Conservation (phyloP, 53 echinoderm and acorn worm species). For the Patiria pectinifera region DNA sequence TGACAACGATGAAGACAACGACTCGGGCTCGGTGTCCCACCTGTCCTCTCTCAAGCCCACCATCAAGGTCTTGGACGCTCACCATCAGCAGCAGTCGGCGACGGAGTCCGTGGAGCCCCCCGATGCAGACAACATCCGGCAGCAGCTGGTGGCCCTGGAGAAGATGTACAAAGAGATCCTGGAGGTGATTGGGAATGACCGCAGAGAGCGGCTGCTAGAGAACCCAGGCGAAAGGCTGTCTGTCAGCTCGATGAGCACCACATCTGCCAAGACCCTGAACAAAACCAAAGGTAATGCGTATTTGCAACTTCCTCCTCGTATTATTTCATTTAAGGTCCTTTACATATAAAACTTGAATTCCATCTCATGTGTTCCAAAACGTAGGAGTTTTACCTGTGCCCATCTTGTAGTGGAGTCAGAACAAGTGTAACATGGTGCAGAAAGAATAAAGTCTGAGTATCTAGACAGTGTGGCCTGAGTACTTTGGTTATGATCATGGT, state of each 20-base stretch:
- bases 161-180: conserved; percentile 94
- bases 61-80: conserved; percentile 37
- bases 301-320: not conserved
- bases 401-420: too few relatives aligned
- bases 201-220: conserved; percentile 30
- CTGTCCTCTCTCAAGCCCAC: conserved; percentile 29
- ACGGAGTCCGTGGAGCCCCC: conserved; percentile 57
- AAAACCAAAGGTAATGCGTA: conserved; percentile 6
- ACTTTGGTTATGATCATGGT: too few relatives aligned
- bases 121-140: conserved; percentile 80
- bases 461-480: too few relatives aligned
- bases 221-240: conserved; percentile 36
- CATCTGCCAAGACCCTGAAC: conserved; percentile 41
- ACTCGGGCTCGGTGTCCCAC: conserved; percentile 19
- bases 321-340: too few relatives aligned
- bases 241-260: conserved; percentile 47
- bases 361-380: not conserved
- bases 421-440: too few relatives aligned
- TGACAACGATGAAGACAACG: not conserved
- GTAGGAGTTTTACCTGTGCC: too few relatives aligned
- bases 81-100: conserved; percentile 35
- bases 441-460: too few relatives aligned
- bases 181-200: conserved; percentile 56
- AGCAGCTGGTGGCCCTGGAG: conserved; percentile 86
- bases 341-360: too few relatives aligned